A percentile compares a stretch with the other conserved stretches of the same genome.
These are phyloP conservation scores for Chymomyza procnemis DNA, from an alignment of 2,888 invertebrate genomes.

Conservation along the genomic window DNA sequence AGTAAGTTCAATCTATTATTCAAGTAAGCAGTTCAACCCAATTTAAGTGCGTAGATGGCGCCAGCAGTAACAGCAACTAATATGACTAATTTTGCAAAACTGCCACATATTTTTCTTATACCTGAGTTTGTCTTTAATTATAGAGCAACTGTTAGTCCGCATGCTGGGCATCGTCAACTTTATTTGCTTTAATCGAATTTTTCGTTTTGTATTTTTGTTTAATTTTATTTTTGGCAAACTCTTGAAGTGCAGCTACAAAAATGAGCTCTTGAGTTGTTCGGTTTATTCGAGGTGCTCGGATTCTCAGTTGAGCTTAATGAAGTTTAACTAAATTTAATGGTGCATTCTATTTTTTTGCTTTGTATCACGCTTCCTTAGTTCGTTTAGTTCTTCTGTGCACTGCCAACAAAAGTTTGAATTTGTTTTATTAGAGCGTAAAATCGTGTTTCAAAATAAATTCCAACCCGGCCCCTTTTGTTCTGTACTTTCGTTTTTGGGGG, in stretches of 20 bases:
- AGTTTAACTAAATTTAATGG: slow-evolving; percentile 60
- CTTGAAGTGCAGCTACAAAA: slow-evolving; percentile 57
- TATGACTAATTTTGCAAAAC: too few relatives aligned
- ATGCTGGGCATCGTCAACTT: not conserved
- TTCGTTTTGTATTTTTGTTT: slow-evolving; percentile 1
- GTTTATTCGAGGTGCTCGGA: not conserved
- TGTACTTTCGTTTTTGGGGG: not conserved
- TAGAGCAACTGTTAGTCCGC: slow-evolving; percentile 20
- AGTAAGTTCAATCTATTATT: too few relatives aligned
- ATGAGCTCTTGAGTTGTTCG: slow-evolving; percentile 30
- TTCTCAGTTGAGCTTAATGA: slow-evolving; percentile 49
- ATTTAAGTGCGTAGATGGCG: too few relatives aligned
- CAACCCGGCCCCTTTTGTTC: slow-evolving; percentile 14
- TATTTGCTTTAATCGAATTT: not conserved
- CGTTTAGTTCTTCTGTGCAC: slow-evolving; percentile 16
- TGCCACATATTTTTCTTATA: too few relatives aligned
- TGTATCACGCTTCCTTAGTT: slow-evolving; percentile 9
- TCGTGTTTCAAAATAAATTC: slow-evolving; percentile 39
- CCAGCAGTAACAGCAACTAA: too few relatives aligned
- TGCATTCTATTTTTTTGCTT: slow-evolving; percentile 50
- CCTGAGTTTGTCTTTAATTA: not conserved
- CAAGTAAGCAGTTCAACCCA: too few relatives aligned
- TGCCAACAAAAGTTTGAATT: slow-evolving; percentile 42
- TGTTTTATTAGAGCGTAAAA: slow-evolving; percentile 67
- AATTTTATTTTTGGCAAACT: slow-evolving; percentile 10